Conservation (phyloP, 2,113 vertebrate genomes). For the Vicugna pacos region DNA sequence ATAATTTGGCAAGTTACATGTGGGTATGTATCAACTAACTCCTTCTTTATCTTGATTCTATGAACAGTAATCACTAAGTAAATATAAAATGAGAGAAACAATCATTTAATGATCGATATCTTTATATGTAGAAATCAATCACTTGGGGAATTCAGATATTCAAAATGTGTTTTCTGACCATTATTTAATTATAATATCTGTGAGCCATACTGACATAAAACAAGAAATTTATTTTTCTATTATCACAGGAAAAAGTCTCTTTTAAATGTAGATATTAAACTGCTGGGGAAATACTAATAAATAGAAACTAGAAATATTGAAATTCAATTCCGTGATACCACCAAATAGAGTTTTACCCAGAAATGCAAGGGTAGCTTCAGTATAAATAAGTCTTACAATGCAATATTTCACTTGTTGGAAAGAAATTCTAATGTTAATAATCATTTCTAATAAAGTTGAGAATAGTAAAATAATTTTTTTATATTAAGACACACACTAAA, state of each 20-base stretch:
- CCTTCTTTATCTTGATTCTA: not conserved
- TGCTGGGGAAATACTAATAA: not conserved
- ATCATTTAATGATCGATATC: not conserved
- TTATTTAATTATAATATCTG: not conserved
- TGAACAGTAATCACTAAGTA: constrained; percentile 22
- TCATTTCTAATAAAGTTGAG: not conserved
- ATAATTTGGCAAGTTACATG: not conserved
- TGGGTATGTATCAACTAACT: not conserved
- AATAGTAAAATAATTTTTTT: not conserved
- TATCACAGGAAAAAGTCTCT: not conserved
- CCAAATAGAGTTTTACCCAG: not conserved
- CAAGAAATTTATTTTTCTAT: not conserved
- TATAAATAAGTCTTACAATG: not conserved
- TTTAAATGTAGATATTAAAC: not conserved
- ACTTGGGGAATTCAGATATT: not conserved
- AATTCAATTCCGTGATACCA: not conserved
- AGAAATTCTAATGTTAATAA: not conserved
- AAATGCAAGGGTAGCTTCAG: not conserved
- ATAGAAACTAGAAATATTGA: not conserved
- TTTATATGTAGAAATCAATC: not conserved
- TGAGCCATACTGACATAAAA: not conserved
- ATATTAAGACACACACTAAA: not conserved
- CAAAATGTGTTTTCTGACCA: not conserved
- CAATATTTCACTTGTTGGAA: not conserved
- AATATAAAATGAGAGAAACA: not conserved